Conservation (phyloP, 2,888 invertebrate genomes). For the Sericinus montela region DNA sequence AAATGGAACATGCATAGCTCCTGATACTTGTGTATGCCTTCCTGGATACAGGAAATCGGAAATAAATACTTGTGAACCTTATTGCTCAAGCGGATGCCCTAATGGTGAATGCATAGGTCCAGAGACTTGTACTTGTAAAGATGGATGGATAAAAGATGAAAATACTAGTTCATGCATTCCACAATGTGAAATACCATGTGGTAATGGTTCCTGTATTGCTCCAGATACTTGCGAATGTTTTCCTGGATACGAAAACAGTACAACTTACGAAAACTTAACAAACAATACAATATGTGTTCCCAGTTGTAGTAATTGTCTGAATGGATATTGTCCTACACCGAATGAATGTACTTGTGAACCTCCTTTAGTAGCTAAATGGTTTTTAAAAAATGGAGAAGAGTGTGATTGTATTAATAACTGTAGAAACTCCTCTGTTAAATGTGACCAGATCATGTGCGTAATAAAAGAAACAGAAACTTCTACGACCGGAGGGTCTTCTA, state of each 20-base stretch:
- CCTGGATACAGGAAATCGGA: constrained; percentile 46
- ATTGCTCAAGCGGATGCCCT: constrained; percentile 33
- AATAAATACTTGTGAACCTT: constrained; percentile 31
- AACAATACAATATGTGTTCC: constrained; percentile 23
- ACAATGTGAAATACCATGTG: constrained; percentile 32
- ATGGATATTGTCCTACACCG: constrained; percentile 26
- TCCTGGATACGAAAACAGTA: constrained; percentile 27
- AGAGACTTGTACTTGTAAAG: constrained; percentile 32
- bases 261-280: constrained; percentile 2
- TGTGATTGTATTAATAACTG: constrained; percentile 21
- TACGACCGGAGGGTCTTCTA: constrained; percentile 1
- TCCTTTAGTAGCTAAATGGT: constrained; percentile 23
- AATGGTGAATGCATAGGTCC: constrained; percentile 33
- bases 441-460: constrained; percentile 22
- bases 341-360: constrained; percentile 51
- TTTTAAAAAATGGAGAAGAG: constrained; percentile 12
- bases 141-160: constrained; percentile 22
- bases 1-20: constrained; percentile 69
- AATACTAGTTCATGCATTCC: constrained; percentile 26
- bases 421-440: constrained; percentile 11
- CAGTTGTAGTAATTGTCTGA: constrained; percentile 25
- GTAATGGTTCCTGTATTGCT: constrained; percentile 41
- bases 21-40: constrained; percentile 65
- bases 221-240: constrained; percentile 46
- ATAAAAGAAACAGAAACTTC: not conserved